Evolutionary conservation across 2,888 invertebrate genomes (phyloP), one percentile per base, ranked within the genome.

Genomic region (Tenthredo distinguenda): DNA sequence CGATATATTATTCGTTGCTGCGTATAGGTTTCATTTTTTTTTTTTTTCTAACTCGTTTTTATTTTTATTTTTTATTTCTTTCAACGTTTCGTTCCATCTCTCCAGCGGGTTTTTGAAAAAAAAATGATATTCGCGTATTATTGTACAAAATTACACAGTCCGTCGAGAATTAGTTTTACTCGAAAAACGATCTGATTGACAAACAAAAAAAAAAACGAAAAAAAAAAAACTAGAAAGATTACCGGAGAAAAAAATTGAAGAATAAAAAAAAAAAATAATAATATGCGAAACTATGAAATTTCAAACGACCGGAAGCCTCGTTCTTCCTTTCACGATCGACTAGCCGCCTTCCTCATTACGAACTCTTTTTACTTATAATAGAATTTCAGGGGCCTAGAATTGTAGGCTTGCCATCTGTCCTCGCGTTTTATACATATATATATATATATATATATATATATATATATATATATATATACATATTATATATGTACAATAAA

Each of bases 41-140:
- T 83, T 74, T 55, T 77, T 74, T 89, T 90, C 89, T 88, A 26
- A 26, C 1, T 58, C 2, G 18, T 58, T 21, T 58, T 58, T 58
- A 2, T 58, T n/a, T n/a, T 6, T 4, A 2, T 12, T 47, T 10
- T 47, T 50, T 50, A 6, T 55, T 15, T n/a, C 0, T 55, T 55
- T n/a, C 6, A n/a, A 55, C n/a, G 1, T 55, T 18, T 6, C n/a
- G 1, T 5, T n/a, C 50, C n/a, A 6, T 50, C 6, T n/a, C 18
- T n/a, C 50, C 43, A 12, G 50, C 50, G 6, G n/a, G 50, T 50
- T 50, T 50, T 55, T 1, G 55, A n/a, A 37, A 37, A 37, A 37
- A 37, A 37, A 37, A 37, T 10, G 40, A 43, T 43, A 43, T 43
- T 43, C 10, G 10, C 43, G 12, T 43, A 12, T 43, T 43, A 12